phyloP scores from a whole-genome alignment of 2,113 vertebrate species.

The Petrocephalus zakoni region DNA sequence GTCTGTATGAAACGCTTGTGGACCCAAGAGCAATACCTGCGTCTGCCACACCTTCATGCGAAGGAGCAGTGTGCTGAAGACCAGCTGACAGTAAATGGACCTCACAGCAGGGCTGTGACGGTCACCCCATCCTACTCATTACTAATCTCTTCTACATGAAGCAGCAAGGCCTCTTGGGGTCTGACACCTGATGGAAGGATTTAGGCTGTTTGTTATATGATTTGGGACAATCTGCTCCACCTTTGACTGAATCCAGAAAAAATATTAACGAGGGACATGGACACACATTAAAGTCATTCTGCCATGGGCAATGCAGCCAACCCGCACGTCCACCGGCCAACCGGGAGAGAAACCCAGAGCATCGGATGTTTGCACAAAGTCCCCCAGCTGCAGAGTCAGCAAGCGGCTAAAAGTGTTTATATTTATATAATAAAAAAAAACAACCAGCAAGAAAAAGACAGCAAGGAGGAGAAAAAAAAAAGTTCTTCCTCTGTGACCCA shows the following conservation, averaged over 20 bases:
- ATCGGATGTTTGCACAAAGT: background rate
- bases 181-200: background rate
- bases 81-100: background rate
- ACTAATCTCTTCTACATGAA: background rate
- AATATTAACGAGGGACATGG: background rate
- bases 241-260: background rate
- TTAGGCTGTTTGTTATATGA: background rate
- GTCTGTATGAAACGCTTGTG: background rate
- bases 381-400: background rate
- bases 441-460: background rate
- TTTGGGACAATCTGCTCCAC: background rate
- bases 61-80: background rate
- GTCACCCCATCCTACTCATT: background rate
- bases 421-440: background rate
- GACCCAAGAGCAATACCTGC: background rate
- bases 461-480: background rate
- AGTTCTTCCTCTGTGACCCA: conserved; percentile 4
- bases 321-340: background rate
- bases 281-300: background rate
- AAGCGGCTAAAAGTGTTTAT: conserved; percentile 23
- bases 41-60: background rate
- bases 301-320: background rate
- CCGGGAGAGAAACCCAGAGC: background rate
- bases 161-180: background rate
- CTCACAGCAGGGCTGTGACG: background rate